phyloP scores from a whole-genome alignment of 2,797 vertebrate species.

The Rhynchonycteris naso region DNA sequence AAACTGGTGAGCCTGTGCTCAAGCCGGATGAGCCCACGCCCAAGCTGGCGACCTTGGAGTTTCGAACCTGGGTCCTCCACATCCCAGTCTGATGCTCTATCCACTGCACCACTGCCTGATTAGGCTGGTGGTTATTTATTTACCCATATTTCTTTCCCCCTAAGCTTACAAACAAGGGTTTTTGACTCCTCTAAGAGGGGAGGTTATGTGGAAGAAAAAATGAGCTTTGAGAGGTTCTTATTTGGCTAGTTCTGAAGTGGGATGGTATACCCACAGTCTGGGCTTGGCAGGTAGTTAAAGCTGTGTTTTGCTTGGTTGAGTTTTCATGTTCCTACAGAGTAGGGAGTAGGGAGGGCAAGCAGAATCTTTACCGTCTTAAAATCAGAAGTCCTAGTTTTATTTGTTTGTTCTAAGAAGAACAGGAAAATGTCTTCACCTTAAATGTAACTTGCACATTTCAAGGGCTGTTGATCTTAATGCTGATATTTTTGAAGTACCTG shows the following conservation, averaged over 20 bases:
- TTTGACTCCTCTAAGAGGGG: background rate
- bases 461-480: background rate
- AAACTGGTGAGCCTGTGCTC: no score
- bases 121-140: no score
- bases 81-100: no score
- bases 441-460: background rate
- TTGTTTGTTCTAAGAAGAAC: constrained; percentile 24
- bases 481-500: constrained; percentile 17
- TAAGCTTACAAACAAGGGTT: background rate
- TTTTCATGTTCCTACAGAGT: constrained; percentile 13
- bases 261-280: background rate
- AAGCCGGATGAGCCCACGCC: no score
- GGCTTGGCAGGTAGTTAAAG: background rate
- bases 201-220: background rate
- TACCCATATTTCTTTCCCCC: background rate
- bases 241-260: background rate
- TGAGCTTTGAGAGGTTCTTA: background rate
- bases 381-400: constrained; percentile 4
- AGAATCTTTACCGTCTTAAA: background rate
- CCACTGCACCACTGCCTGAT: no score
- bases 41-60: no score
- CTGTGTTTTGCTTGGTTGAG: background rate
- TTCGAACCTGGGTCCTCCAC: no score
- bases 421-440: background rate
- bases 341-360: background rate